These are phyloP conservation scores for Leucoraja erinaceus DNA, from an alignment of 2,113 vertebrate species.

Conservation along the genomic window DNA sequence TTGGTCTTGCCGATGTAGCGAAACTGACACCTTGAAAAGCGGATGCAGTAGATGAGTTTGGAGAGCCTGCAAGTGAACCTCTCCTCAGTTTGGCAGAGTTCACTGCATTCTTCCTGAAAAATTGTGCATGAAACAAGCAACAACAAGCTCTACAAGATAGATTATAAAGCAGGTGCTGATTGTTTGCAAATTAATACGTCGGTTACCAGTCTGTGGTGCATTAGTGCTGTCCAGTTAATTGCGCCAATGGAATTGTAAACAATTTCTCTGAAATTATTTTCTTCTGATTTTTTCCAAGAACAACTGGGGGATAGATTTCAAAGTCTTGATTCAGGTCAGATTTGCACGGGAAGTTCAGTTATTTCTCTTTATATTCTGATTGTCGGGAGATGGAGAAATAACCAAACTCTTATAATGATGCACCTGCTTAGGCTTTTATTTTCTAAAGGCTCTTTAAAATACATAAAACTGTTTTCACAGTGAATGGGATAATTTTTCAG, in stretches of 20 bases:
- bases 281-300: neutral
- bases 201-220: neutral
- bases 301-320: neutral
- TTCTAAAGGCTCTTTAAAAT: neutral
- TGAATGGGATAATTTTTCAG: neutral
- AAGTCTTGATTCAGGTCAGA: neutral
- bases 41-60: too few species aligned
- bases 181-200: neutral
- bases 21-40: too few species aligned
- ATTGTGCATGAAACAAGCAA: neutral
- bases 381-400: neutral
- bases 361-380: neutral
- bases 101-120: neutral
- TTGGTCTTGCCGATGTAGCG: too few species aligned
- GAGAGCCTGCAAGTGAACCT: too few species aligned
- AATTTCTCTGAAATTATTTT: neutral
- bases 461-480: neutral
- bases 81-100: neutral
- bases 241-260: neutral
- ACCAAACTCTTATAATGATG: neutral
- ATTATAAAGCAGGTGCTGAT: neutral
- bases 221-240: neutral
- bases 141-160: neutral
- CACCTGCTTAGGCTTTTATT: neutral
- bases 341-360: neutral